Evolutionary conservation across 1,140 invertebrate species (phyloP).

Genomic region (Grapholita molesta): DNA sequence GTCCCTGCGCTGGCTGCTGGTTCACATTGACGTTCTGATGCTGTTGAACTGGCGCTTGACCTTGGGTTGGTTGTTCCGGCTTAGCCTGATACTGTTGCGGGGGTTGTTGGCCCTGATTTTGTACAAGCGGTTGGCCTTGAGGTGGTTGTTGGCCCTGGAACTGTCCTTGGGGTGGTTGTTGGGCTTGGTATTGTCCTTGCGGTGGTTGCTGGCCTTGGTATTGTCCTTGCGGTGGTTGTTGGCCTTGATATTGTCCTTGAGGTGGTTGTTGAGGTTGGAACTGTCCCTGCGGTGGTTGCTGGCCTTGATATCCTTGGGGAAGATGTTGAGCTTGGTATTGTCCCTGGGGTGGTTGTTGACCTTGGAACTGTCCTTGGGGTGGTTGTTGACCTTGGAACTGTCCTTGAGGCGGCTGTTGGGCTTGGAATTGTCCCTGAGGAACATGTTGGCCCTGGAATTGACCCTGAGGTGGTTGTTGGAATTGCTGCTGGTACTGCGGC

Average conservation of each 20-base stretch:
- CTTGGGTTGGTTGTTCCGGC: slow-evolving; percentile 18
- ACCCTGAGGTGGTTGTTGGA: slow-evolving; percentile 36
- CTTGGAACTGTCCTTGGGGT: slow-evolving; percentile 21
- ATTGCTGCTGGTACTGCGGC: slow-evolving; percentile 40
- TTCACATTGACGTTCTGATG: slow-evolving; percentile 21
- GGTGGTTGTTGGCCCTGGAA: slow-evolving; percentile 19
- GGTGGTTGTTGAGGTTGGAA: slow-evolving; percentile 18
- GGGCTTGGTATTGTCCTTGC: slow-evolving; percentile 23
- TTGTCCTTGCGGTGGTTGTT: slow-evolving; percentile 24
- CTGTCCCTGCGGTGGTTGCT: slow-evolving; percentile 9
- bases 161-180: slow-evolving; percentile 5
- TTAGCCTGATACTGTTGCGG: not conserved
- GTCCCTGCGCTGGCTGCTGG: slow-evolving; percentile 25
- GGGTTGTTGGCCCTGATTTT: slow-evolving; percentile 15
- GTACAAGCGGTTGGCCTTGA: too few relatives aligned
- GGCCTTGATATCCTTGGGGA: slow-evolving; percentile 20
- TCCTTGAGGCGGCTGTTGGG: slow-evolving; percentile 17
- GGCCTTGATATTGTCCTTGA: slow-evolving; percentile 28
- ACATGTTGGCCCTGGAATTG: slow-evolving; percentile 34
- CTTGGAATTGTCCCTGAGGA: slow-evolving; percentile 25
- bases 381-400: slow-evolving; percentile 20
- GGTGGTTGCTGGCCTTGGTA: slow-evolving; percentile 25
- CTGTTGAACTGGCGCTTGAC: slow-evolving; percentile 13
- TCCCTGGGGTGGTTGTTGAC: slow-evolving; percentile 19
- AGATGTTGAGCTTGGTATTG: slow-evolving; percentile 27